Evolutionary conservation across 2,113 vertebrate genomes (phyloP).

Genomic region (Ammodytes dubius): DNA sequence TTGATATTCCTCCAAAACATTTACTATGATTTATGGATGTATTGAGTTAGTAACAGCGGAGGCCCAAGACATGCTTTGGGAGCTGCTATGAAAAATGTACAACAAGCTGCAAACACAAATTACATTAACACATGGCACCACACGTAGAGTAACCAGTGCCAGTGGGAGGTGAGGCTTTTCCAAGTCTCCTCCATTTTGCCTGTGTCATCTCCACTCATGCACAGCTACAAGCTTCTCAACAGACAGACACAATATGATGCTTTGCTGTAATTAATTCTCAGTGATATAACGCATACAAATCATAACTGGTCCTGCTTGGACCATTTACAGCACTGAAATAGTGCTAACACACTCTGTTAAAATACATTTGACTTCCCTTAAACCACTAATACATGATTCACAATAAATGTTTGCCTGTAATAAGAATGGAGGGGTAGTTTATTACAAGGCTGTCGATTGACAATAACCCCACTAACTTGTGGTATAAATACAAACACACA

Average conservation of each 20-base stretch:
- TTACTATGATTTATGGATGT: not conserved
- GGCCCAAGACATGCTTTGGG: not conserved
- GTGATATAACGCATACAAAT: not conserved
- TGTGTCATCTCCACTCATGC: slow-evolving; percentile 9
- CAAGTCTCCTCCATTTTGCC: not conserved
- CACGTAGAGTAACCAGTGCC: not conserved
- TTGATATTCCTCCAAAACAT: not conserved
- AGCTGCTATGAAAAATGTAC: slow-evolving; percentile 8
- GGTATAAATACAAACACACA: not conserved
- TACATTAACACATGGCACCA: not conserved
- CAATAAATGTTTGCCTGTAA: not conserved
- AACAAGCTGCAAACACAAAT: slow-evolving; percentile 2
- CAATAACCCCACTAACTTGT: not conserved
- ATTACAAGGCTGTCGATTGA: not conserved
- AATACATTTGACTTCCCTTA: not conserved
- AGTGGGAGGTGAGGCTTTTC: slow-evolving; percentile 5
- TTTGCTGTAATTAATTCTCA: slow-evolving; percentile 1
- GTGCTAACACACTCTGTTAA: slow-evolving; percentile 3
- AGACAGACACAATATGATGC: not conserved
- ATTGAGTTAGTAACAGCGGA: not conserved
- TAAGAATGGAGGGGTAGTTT: not conserved
- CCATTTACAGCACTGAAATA: not conserved
- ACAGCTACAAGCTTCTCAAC: not conserved
- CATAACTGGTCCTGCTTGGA: not conserved
- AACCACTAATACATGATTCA: not conserved